Evolutionary conservation across 2,797 vertebrate species (phyloP), one percentile per base, ranked within the genome.

Genomic region (Lagodon rhomboides): DNA sequence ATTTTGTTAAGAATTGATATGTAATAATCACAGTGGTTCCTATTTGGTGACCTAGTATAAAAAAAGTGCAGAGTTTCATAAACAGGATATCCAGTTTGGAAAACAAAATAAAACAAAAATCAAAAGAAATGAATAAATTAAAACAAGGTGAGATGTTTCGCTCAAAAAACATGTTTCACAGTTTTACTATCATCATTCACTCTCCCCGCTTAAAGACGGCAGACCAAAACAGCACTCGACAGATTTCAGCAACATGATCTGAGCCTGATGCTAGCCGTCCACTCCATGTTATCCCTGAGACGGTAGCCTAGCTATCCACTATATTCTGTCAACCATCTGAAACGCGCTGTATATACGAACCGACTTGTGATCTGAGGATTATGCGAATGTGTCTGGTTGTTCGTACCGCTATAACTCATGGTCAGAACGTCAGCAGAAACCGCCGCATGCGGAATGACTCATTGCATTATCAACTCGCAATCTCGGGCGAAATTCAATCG

Each of bases 341-440:
- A 91, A 89, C 81, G 63, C 2, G 83, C 59, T 82, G 87, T 91
- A 59, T 75, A 68, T 70, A 88, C 47, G 46, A 76, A 86, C 82
- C 68, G 54, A 72, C 86, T 79, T 93, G 85, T 92, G 91, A 89
- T 93, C 87, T 73, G 55, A 74, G 86, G 91, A 93, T 93, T 92
- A 82, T 83, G 43, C 17, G 58, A 82, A 88, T 87, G 87, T 83
- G 82, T 81, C 73, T 58, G 80, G 72, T 86, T 90, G 91, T 90
- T 89, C 23, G 53, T 85, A 20, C 79, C 2, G 56, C 85, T 70
- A 87, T 93, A 89, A 92, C 68, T 94, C 90, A 91, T 63, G 65
- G 68, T 87, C 68, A 78, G 55, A 82, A 83, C 87, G 71, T 89
- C 89, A 90, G 84, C 86, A 88, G 87, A 89, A 89, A 83, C 11